phyloP scores from a whole-genome alignment of 92 coral and sea anemone genomes.

The Umimayanthus chanpuru region DNA sequence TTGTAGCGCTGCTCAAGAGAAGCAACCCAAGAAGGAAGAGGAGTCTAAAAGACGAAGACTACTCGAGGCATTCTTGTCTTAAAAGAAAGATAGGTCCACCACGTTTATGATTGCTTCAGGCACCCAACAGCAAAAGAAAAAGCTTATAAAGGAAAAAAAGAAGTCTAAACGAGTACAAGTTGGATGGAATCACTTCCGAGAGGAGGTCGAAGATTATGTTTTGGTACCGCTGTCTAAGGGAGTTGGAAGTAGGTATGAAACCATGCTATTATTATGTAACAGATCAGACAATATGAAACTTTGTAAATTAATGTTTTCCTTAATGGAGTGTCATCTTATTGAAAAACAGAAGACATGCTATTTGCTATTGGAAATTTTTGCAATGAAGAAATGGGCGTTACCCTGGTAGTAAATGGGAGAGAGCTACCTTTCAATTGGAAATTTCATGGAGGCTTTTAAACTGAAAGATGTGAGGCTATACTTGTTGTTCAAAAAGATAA shows the following conservation, averaged over 20 bases:
- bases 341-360: constrained; percentile 61
- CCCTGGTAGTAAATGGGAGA: constrained; percentile 56
- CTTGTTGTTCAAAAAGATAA: constrained; percentile 18
- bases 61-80: constrained; percentile 66
- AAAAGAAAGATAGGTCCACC: constrained; percentile 57
- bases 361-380: constrained; percentile 69
- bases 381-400: constrained; percentile 63
- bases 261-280: constrained; percentile 32
- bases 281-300: constrained; percentile 49
- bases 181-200: constrained; percentile 59
- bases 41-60: constrained; percentile 59
- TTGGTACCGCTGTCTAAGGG: constrained; percentile 37
- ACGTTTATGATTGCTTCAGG: constrained; percentile 19
- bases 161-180: constrained; percentile 56
- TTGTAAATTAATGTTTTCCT: constrained; percentile 60
- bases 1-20: constrained; percentile 64
- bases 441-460: background rate
- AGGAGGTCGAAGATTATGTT: background rate
- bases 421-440: constrained; percentile 60
- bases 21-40: constrained; percentile 50
- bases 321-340: constrained; percentile 60
- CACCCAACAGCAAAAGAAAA: constrained; percentile 13
- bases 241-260: constrained; percentile 29
- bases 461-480: constrained; percentile 19
- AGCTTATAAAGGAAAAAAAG: constrained; percentile 45